These are phyloP conservation scores for Biston stratarius DNA, from an alignment of 2,888 invertebrate species.

Conservation along the genomic window DNA sequence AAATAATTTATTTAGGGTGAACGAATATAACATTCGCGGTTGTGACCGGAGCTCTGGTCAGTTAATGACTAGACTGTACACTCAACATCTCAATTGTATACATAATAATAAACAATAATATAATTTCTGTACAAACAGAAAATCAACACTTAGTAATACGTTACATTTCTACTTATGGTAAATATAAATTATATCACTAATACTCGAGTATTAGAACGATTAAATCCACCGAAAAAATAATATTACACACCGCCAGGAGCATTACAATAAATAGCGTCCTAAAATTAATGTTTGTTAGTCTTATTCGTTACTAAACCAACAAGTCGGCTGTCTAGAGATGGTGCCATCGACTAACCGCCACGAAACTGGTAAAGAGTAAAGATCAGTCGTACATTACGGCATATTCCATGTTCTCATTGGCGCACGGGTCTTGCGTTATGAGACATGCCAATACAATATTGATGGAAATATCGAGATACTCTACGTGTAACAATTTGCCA, in stretches of 20 bases:
- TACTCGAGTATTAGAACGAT: constrained; percentile 86
- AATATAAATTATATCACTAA: constrained; percentile 83
- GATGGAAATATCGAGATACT: constrained; percentile 35
- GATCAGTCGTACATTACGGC: constrained; percentile 52
- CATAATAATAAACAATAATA: constrained; percentile 81
- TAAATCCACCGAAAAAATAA: constrained; percentile 83
- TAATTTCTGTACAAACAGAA: constrained; percentile 82
- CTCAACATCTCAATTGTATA: constrained; percentile 82
- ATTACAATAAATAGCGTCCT: constrained; percentile 73
- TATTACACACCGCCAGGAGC: constrained; percentile 79
- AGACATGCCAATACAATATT: constrained; percentile 33
- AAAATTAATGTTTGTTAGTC: constrained; percentile 81
- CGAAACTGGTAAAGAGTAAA: constrained; percentile 47
- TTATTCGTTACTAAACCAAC: constrained; percentile 74
- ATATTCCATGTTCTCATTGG: constrained; percentile 29
- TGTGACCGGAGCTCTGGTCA: constrained; percentile 82
- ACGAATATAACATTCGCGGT: constrained; percentile 72
- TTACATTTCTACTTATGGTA: constrained; percentile 83
- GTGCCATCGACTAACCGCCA: constrained; percentile 65
- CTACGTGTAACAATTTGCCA: constrained; percentile 46
- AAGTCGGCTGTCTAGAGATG: constrained; percentile 59
- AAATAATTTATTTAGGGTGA: constrained; percentile 82
- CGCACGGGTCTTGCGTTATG: constrained; percentile 37
- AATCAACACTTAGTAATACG: constrained; percentile 82
- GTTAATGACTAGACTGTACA: constrained; percentile 83